Conservation (phyloP, 30 jellyfish, hydroid and myxozoan genomes). For the Haliclystus octoradiatus region DNA sequence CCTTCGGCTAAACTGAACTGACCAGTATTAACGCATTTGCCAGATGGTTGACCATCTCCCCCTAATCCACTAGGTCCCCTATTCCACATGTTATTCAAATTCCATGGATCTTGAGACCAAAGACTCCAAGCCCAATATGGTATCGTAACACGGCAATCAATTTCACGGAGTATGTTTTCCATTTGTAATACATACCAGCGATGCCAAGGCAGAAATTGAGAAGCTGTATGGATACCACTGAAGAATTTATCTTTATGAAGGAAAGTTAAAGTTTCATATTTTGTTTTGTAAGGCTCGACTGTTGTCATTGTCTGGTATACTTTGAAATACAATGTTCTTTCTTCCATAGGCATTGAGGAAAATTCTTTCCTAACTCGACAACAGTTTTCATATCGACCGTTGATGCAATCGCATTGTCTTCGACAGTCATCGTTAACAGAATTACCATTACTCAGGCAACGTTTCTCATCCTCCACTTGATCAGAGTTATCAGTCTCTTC, state of each 20-base stretch:
- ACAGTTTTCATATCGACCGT: conserved; percentile 14
- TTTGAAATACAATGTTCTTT: conserved; percentile 6
- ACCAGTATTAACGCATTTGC: too few species aligned
- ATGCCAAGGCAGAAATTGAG: conserved; percentile 33
- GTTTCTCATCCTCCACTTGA: too few species aligned
- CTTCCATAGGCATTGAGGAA: conserved; percentile 15
- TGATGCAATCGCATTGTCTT: conserved; percentile 16
- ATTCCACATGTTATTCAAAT: conserved; percentile 9
- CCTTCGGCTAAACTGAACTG: too few species aligned
- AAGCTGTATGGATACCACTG: conserved; percentile 11
- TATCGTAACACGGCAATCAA: conserved; percentile 21
- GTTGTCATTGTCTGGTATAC: too few species aligned
- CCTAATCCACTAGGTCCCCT: conserved; percentile 24
- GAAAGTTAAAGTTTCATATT: neutral
- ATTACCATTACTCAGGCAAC: too few species aligned
- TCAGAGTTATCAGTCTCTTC: too few species aligned
- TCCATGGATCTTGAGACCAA: conserved; percentile 15
- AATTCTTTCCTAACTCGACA: conserved; percentile 25
- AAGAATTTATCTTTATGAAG: conserved; percentile 1
- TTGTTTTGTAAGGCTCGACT: neutral
- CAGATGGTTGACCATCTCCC: conserved; percentile 18
- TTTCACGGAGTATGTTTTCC: conserved; percentile 28
- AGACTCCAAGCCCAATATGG: conserved; percentile 45
- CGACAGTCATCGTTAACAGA: conserved; percentile 28
- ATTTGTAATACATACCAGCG: conserved; percentile 1